phyloP scores from a whole-genome alignment of 2,888 invertebrate species.

The Entomobrya proxima region DNA sequence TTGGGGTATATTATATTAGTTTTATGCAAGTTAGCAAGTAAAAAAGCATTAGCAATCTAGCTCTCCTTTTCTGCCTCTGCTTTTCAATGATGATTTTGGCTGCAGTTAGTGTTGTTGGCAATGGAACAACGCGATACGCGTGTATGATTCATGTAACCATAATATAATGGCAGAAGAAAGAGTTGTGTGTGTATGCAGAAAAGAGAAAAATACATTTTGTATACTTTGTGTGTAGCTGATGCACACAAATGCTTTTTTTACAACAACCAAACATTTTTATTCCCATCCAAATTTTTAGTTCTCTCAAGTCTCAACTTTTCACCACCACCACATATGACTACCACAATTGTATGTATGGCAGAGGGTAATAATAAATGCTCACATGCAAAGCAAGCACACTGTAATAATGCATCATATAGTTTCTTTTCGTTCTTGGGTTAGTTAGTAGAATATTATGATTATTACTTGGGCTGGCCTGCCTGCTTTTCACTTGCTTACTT shows the following conservation, averaged over 20 bases:
- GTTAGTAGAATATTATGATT: slow-evolving; percentile 48
- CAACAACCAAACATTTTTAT: slow-evolving; percentile 16
- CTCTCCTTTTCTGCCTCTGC: neutral
- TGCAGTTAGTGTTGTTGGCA: neutral
- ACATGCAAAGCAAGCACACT: neutral
- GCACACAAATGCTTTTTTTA: slow-evolving; percentile 2
- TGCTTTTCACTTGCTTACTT: slow-evolving; percentile 53
- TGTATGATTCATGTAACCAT: neutral
- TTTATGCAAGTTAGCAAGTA: slow-evolving; percentile 26
- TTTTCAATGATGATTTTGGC: neutral
- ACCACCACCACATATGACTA: slow-evolving; percentile 33
- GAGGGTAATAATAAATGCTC: neutral
- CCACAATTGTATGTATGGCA: neutral
- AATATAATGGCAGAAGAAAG: neutral
- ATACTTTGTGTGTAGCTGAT: neutral
- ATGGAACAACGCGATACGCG: neutral
- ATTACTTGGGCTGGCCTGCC: slow-evolving; percentile 53
- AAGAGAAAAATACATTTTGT: neutral
- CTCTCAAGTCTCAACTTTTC: slow-evolving; percentile 40
- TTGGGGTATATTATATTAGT: neutral
- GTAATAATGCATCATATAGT: slow-evolving; percentile 31
- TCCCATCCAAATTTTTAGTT: slow-evolving; percentile 55
- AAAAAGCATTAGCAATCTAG: slow-evolving; percentile 35
- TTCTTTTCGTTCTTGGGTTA: slow-evolving; percentile 3
- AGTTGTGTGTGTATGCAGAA: neutral